Conservation (phyloP, 2,113 vertebrate genomes). For the Dipodomys merriami region DNA sequence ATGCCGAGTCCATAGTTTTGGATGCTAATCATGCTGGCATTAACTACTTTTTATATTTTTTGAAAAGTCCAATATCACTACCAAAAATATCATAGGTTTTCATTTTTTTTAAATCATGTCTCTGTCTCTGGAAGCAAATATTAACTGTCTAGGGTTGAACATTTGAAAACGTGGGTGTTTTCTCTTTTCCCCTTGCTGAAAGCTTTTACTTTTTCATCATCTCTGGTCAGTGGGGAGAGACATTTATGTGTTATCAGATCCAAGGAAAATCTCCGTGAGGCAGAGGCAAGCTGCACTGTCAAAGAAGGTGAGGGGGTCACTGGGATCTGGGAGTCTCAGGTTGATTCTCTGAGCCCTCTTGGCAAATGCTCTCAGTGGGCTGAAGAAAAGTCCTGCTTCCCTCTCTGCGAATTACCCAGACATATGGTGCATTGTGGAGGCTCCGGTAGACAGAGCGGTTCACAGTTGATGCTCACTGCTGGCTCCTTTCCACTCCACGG, state of each 20-base stretch:
- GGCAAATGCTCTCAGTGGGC: conserved; percentile 55
- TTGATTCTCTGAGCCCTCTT: conserved; percentile 48
- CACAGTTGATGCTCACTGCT: conserved; percentile 86
- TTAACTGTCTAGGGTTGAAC: background rate
- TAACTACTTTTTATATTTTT: background rate
- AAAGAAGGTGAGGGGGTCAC: background rate
- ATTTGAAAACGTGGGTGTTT: rapidly evolving
- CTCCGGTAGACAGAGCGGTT: conserved; percentile 85
- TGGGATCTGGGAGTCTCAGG: background rate
- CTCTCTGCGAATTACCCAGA: conserved; percentile 80
- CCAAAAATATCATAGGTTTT: background rate
- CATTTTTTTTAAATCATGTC: background rate
- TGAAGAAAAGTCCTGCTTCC: conserved; percentile 61
- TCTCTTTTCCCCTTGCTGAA: background rate
- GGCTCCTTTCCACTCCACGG: conserved; percentile 89
- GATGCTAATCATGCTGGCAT: background rate
- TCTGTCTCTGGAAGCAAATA: background rate
- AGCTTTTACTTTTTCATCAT: background rate
- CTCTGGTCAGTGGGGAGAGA: background rate
- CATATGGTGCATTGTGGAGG: conserved; percentile 84
- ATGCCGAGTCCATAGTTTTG: background rate
- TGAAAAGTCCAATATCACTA: no score
- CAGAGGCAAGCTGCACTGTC: background rate
- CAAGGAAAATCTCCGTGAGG: no score
- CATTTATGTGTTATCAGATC: background rate